A percentile compares a stretch with the other conserved stretches of the same genome.
Conservation (phyloP, 1,140 invertebrate species). For the Helicorthomorpha holstii region DNA sequence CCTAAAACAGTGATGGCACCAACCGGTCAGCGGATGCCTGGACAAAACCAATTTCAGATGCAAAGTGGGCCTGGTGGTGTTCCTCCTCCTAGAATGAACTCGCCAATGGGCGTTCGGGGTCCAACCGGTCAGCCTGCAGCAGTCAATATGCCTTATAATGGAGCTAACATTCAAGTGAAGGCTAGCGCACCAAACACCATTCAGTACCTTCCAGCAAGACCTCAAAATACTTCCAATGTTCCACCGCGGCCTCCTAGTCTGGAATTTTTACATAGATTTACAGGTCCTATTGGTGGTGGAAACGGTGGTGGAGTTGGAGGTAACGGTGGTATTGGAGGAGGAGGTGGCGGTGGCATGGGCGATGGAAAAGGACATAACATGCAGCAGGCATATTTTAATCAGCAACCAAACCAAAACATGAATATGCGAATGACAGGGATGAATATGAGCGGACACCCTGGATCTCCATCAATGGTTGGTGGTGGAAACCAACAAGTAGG, state of each 20-base stretch:
- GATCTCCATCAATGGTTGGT: too few relatives aligned
- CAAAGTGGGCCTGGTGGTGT: conserved; percentile 6
- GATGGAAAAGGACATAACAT: conserved; percentile 18
- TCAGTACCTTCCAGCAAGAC: conserved; percentile 85
- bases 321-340: conserved; percentile 36
- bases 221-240: conserved; percentile 44
- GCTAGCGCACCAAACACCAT: conserved; percentile 93
- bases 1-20: conserved; percentile 10
- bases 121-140: conserved; percentile 1
- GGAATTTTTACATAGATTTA: conserved; percentile 77
- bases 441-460: conserved; percentile 1
- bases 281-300: conserved; percentile 30
- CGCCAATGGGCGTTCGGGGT: neutral
- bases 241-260: conserved; percentile 68
- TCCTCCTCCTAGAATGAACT: neutral
- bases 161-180: conserved; percentile 49
- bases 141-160: conserved; percentile 9
- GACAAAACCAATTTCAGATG: conserved; percentile 2
- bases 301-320: conserved; percentile 46
- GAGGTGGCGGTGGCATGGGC: conserved; percentile 16
- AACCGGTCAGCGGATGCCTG: neutral
- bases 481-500: neutral
- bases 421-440: too few relatives aligned
- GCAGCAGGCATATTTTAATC: conserved; percentile 16
- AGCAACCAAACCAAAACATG: conserved; percentile 14